Conservation (phyloP, 1,140 invertebrate genomes). For the Proales similis region DNA sequence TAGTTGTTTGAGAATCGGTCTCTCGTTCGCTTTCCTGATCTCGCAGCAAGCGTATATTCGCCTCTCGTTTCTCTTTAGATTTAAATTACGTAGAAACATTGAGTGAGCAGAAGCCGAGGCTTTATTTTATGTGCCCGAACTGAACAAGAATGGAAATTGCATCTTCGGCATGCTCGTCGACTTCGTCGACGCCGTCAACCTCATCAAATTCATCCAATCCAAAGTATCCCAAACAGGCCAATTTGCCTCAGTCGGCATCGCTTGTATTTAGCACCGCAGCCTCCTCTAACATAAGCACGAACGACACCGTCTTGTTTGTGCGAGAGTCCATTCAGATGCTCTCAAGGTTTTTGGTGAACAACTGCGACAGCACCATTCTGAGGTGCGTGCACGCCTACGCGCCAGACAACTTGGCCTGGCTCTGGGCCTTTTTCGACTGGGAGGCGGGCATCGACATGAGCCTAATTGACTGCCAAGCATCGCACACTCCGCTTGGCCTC, state of each 20-base stretch:
- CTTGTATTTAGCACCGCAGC: constrained; percentile 29
- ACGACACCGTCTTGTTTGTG: constrained; percentile 30
- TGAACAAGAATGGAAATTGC: too few relatives aligned
- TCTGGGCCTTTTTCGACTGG: constrained; percentile 36
- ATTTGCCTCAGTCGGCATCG: constrained; percentile 14
- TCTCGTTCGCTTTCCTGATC: too few relatives aligned
- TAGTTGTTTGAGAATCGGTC: too few relatives aligned
- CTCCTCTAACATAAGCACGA: constrained; percentile 25
- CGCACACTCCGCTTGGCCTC: constrained; percentile 4
- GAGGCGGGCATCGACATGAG: constrained; percentile 29
- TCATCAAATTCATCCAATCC: too few relatives aligned
- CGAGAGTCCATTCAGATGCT: constrained; percentile 31
- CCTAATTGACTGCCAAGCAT: constrained; percentile 6
- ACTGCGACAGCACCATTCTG: constrained; percentile 14
- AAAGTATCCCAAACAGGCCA: too few relatives aligned
- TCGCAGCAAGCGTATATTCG: too few relatives aligned
- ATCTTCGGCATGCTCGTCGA: too few relatives aligned
- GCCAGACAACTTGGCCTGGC: constrained; percentile 36
- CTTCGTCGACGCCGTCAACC: too few relatives aligned
- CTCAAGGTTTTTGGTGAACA: constrained; percentile 28
- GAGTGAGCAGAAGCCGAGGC: too few relatives aligned
- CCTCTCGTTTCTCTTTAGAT: too few relatives aligned
- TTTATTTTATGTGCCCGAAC: too few relatives aligned
- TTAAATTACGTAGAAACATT: too few relatives aligned
- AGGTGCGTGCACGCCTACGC: constrained; percentile 26